phyloP scores from a whole-genome alignment of 1,140 invertebrate species.

The Pseudomyrmex pallidus region DNA sequence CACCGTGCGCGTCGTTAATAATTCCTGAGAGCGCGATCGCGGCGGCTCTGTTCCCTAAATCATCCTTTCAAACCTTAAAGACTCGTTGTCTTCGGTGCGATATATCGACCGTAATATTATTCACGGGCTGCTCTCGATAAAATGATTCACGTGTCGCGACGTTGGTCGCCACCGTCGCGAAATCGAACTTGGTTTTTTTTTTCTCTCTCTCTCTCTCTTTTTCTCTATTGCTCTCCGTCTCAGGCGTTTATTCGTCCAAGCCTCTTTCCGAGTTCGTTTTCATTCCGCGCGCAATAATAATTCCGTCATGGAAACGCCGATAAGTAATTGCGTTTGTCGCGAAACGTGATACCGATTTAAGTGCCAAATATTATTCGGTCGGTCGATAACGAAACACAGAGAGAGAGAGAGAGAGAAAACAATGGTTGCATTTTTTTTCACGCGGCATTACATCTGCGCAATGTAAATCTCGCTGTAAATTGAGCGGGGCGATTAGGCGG shows the following conservation, averaged over 20 bases:
- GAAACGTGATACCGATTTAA: constrained; percentile 40
- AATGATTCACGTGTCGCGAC: constrained; percentile 44
- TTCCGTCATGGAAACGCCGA: constrained; percentile 9
- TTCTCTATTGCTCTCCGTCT: neutral
- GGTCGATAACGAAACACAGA: constrained; percentile 7
- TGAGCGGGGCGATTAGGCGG: constrained; percentile 12
- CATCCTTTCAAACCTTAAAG: constrained; percentile 54
- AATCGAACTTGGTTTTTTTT: neutral
- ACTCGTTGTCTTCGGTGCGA: constrained; percentile 56
- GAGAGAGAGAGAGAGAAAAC: neutral
- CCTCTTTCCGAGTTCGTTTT: neutral
- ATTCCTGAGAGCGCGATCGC: constrained; percentile 34
- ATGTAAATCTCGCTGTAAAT: constrained; percentile 33
- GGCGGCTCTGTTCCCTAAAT: constrained; percentile 38
- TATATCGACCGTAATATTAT: constrained; percentile 52
- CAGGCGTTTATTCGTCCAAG: constrained; percentile 19
- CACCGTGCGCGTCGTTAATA: constrained; percentile 44
- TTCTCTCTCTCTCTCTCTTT: neutral
- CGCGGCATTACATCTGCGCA: neutral
- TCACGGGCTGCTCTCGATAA: constrained; percentile 33
- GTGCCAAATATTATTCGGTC: constrained; percentile 21
- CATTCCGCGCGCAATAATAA: constrained; percentile 13
- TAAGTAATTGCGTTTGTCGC: constrained; percentile 22
- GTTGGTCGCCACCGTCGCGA: neutral
- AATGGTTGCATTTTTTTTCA: constrained; percentile 1